Evolutionary conservation across 2,888 invertebrate species (phyloP).

Genomic region (Prenolepis imparis): DNA sequence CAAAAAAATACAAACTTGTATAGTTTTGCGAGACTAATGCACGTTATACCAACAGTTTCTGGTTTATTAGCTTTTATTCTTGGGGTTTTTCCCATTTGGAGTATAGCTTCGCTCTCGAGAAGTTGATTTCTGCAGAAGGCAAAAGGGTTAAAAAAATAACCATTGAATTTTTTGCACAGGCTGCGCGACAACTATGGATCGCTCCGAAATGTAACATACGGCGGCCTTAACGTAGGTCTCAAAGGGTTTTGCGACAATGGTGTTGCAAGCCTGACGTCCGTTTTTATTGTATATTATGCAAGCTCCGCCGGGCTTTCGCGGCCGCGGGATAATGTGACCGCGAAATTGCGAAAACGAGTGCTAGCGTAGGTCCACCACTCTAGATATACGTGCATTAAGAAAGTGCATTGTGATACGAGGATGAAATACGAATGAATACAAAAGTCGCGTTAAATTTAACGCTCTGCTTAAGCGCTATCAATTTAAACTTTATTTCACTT

Average conservation of each 20-base stretch:
- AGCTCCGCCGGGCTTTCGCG: conserved; percentile 27
- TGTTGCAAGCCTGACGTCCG: conserved; percentile 12
- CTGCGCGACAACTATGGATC: not conserved
- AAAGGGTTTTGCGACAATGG: conserved; percentile 39
- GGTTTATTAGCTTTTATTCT: not conserved
- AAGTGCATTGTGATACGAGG: conserved; percentile 33
- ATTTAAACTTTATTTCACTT: conserved; percentile 40
- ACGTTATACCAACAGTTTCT: not conserved
- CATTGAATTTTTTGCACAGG: not conserved
- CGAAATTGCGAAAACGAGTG: conserved; percentile 44
- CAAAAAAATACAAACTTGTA: not conserved
- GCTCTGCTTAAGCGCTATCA: conserved; percentile 47
- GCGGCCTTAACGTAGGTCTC: not conserved
- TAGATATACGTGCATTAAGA: conserved; percentile 42
- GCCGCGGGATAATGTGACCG: conserved; percentile 40
- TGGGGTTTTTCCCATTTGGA: not conserved
- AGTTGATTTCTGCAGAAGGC: not conserved
- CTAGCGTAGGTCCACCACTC: not conserved
- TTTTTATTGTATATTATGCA: conserved; percentile 37
- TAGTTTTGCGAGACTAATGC: not conserved
- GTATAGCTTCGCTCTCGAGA: not conserved
- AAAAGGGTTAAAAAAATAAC: not conserved
- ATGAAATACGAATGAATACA: conserved; percentile 41
- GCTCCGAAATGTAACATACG: not conserved
- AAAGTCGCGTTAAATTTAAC: conserved; percentile 50